Evolutionary conservation across 2,113 vertebrate genomes (phyloP), one percentile per base, ranked within the genome.

Genomic region (Petrocephalus microphthalmus): DNA sequence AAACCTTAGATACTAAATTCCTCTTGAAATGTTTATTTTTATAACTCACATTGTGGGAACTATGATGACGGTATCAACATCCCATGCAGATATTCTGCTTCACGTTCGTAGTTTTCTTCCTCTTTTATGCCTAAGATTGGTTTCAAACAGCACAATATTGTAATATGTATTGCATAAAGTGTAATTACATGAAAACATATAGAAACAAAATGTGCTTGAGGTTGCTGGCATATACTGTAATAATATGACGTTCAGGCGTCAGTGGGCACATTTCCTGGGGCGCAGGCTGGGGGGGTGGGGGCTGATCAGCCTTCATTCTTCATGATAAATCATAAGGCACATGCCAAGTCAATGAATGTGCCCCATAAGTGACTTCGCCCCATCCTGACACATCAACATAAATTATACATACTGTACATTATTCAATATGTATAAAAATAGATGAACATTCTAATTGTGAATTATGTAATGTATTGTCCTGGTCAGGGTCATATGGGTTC

Each of bases 171-270:
- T 8, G 56, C 20, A 15, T 22, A 47, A 25, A 87, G 53, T 45
- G n/a, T 25, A 54, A 71, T 51, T 71, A 57, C 60, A 85, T 71
- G 88, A 29, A 47, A 89, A 89, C 83, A 74, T 53, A 7, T 7
- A 78, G 17, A 42, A 78, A 19, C 1, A 78, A 33, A 42, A 7
- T 42, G 33, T 7, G 33, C 6, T 15, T 78, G 13, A 78, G 33
- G 33, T n/a, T 47, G 25, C 8, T 25, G 42, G 6, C 10, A 19
- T 45, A 74, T 2, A n/a, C n/a, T n/a, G n/a, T n/a, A 60, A 15
- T 47, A 13, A 33, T 5, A 15, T 33, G 85, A 2, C 19, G 53
- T 7, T 42, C 33, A 42, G 33, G 67, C 29, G 5, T 74, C 25
- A 74, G 60, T 13, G 60, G 60, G 60, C 60, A 67, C 25, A n/a